These are phyloP conservation scores for Alitta virens DNA, from an alignment of 2,888 invertebrate species.

Conservation along the genomic window DNA sequence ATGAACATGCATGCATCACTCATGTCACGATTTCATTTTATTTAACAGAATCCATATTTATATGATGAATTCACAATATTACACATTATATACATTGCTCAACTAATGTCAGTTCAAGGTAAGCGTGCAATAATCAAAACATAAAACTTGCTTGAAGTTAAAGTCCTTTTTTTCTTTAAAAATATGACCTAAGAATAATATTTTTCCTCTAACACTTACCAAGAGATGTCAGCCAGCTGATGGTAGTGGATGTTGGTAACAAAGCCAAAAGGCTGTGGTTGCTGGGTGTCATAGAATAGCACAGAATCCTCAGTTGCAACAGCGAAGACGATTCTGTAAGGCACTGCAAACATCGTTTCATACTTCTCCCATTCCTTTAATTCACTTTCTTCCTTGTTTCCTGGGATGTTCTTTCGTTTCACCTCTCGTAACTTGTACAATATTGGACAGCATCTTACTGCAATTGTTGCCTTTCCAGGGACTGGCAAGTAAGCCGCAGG, in stretches of 20 bases:
- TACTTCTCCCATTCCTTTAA: conserved; percentile 50
- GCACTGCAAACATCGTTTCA: conserved; percentile 56
- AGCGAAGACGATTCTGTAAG: conserved; percentile 84
- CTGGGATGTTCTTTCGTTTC: too few relatives aligned
- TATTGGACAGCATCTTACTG: conserved; percentile 77
- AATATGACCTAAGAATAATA: too few relatives aligned
- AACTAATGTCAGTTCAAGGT: too few relatives aligned
- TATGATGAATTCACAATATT: too few relatives aligned
- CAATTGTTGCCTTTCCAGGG: conserved; percentile 77
- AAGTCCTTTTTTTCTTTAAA: too few relatives aligned
- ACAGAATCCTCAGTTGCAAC: conserved; percentile 84
- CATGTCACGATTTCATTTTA: too few relatives aligned
- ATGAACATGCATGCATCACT: too few relatives aligned
- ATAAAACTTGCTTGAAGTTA: too few relatives aligned
- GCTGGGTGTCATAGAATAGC: conserved; percentile 84
- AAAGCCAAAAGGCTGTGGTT: conserved; percentile 73
- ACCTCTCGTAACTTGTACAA: conserved; percentile 63
- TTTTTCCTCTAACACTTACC: conserved; percentile 66
- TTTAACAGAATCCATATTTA: too few relatives aligned
- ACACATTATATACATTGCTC: too few relatives aligned
- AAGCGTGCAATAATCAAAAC: too few relatives aligned
- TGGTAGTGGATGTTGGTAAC: conserved; percentile 85
- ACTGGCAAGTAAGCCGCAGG: conserved; percentile 79
- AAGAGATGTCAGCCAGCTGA: conserved; percentile 81
- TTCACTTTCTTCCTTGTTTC: conserved; percentile 21